A percentile compares a stretch with the other conserved stretches of the same genome.
phyloP scores from a whole-genome alignment of 2,113 vertebrate species.

The Onychostruthus taczanowskii region DNA sequence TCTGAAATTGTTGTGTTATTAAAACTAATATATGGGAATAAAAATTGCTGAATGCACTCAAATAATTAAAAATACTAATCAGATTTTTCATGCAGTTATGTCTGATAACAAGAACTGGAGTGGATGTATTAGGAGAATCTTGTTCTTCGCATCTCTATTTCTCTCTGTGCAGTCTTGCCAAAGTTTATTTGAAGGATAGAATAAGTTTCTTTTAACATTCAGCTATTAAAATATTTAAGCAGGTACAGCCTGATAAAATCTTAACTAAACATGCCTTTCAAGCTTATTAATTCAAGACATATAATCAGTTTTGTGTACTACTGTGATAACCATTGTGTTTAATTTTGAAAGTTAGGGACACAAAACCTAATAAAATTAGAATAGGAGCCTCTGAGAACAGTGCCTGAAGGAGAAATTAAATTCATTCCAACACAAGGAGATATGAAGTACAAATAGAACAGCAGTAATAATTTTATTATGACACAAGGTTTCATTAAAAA shows the following conservation, averaged over 20 bases:
- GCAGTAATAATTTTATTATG: background rate
- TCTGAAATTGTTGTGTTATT: background rate
- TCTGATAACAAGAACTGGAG: background rate
- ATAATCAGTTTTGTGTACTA: constrained; percentile 3
- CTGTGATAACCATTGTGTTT: constrained; percentile 15
- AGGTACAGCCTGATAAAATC: background rate
- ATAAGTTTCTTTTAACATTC: background rate
- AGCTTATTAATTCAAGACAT: background rate
- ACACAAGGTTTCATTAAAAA: constrained; percentile 23
- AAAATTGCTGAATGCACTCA: background rate
- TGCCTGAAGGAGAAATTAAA: constrained; percentile 41
- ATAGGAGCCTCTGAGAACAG: background rate
- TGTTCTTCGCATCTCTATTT: background rate
- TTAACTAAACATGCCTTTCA: background rate
- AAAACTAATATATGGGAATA: background rate
- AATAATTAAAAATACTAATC: background rate
- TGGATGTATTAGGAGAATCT: background rate
- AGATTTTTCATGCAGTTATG: background rate
- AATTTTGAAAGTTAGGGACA: constrained; percentile 22
- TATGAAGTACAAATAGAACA: constrained; percentile 29
- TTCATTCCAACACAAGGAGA: constrained; percentile 18
- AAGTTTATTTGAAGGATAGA: background rate
- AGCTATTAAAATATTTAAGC: background rate
- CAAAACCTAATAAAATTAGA: constrained; percentile 20
- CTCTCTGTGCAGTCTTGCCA: background rate